A percentile compares a stretch with the other conserved stretches of the same genome.
These are phyloP conservation scores for Eilema sororculum DNA, from an alignment of 2,888 invertebrate genomes.

Conservation along the genomic window DNA sequence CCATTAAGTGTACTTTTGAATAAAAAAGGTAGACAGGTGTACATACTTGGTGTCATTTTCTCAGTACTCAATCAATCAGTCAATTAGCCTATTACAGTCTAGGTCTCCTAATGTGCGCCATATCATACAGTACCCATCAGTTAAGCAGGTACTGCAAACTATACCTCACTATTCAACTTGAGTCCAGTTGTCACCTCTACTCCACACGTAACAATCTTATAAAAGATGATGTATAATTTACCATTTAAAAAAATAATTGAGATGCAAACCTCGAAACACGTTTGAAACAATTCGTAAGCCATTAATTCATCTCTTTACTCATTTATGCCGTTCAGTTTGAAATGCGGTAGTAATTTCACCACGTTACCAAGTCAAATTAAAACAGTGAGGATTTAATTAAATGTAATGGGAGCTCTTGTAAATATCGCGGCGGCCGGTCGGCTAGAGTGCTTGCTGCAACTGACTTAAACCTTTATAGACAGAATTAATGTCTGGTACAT, in stretches of 20 bases:
- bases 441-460: conserved; percentile 64
- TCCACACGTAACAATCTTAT: not conserved
- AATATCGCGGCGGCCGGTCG: conserved; percentile 67
- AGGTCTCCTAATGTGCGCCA: too few relatives aligned
- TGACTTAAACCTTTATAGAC: conserved; percentile 68
- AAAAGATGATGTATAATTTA: not conserved
- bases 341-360: conserved; percentile 68
- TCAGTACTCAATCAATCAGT: too few relatives aligned
- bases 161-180: not conserved
- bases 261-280: conserved; percentile 30
- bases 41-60: too few relatives aligned
- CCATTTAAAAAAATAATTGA: conserved; percentile 18
- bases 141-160: not conserved
- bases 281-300: conserved; percentile 48
- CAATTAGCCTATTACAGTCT: too few relatives aligned
- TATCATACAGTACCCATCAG: too few relatives aligned
- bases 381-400: conserved; percentile 84
- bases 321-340: conserved; percentile 54
- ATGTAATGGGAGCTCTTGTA: conserved; percentile 81
- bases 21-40: too few relatives aligned
- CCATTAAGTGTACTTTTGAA: too few relatives aligned
- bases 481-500: conserved; percentile 59
- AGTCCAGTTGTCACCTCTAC: not conserved
- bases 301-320: conserved; percentile 56
- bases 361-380: conserved; percentile 80